Percentiles rank a stretch among this genome's conserved stretches.
Conservation (phyloP, 2,797 vertebrate genomes). For the Vireo griseus region DNA sequence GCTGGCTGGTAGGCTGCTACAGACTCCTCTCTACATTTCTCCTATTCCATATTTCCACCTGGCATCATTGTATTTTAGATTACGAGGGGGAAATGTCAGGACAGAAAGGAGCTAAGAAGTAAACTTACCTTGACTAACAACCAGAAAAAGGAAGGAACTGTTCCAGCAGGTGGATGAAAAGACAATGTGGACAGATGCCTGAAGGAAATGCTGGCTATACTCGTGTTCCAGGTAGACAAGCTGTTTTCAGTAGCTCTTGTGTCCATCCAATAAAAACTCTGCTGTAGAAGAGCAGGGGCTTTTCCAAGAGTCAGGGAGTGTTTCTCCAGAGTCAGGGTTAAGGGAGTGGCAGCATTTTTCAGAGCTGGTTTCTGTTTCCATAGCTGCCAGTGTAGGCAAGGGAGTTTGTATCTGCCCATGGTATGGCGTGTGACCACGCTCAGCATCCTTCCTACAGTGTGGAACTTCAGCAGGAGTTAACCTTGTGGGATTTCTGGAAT, state of each 20-base stretch:
- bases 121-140: background rate
- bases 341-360: background rate
- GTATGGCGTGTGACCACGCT: background rate
- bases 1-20: background rate
- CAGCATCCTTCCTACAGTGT: background rate
- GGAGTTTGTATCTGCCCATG: background rate
- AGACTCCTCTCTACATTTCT: background rate
- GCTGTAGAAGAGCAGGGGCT: background rate
- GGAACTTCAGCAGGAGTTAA: background rate
- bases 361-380: background rate
- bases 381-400: background rate
- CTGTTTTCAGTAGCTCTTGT: background rate
- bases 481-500: background rate
- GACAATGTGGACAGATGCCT: background rate
- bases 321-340: background rate
- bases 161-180: background rate
- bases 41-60: background rate
- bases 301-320: background rate
- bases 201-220: background rate
- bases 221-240: background rate
- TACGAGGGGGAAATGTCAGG: background rate
- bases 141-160: background rate
- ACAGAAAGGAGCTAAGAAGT: background rate
- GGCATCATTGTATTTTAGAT: rapidly evolving
- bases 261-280: background rate